phyloP scores from a whole-genome alignment of 2,797 vertebrate genomes.

The Danionella dracula region DNA sequence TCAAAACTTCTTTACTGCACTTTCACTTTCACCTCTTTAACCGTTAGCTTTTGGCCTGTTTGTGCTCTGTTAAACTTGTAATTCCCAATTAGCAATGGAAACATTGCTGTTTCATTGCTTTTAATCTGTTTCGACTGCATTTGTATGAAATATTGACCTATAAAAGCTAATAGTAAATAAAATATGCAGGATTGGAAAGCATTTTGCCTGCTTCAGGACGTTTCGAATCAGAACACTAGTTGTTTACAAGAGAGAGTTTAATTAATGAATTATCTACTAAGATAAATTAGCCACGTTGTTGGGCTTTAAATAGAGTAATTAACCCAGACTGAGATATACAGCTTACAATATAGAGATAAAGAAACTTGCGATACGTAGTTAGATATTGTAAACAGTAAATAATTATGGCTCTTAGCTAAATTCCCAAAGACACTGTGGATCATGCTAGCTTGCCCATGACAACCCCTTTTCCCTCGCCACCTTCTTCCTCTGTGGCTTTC shows the following conservation, averaged over 20 bases:
- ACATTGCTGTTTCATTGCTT: constrained; percentile 46
- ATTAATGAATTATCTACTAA: constrained; percentile 10
- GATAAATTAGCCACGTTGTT: constrained; percentile 22
- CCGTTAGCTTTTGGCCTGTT: neutral
- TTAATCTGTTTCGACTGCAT: constrained; percentile 37
- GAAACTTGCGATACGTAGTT: constrained; percentile 41
- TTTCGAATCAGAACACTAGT: neutral
- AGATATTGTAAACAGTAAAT: constrained; percentile 39
- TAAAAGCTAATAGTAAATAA: constrained; percentile 53
- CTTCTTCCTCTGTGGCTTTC: constrained; percentile 74
- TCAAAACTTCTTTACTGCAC: neutral
- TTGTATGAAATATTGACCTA: neutral
- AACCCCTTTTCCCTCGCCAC: constrained; percentile 33
- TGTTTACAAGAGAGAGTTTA: neutral
- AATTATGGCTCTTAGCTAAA: constrained; percentile 50
- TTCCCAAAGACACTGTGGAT: constrained; percentile 71
- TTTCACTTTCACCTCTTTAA: neutral
- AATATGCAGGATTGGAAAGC: neutral
- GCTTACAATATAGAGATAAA: constrained; percentile 66
- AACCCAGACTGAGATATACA: constrained; percentile 45
- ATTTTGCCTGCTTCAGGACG: neutral
- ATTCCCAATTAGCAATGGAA: constrained; percentile 61
- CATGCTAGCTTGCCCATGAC: constrained; percentile 79
- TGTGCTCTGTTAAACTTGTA: constrained; percentile 38
- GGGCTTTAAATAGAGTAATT: constrained; percentile 2